phyloP scores from a whole-genome alignment of 2,797 vertebrate species.

The Hylomyscus alleni region DNA sequence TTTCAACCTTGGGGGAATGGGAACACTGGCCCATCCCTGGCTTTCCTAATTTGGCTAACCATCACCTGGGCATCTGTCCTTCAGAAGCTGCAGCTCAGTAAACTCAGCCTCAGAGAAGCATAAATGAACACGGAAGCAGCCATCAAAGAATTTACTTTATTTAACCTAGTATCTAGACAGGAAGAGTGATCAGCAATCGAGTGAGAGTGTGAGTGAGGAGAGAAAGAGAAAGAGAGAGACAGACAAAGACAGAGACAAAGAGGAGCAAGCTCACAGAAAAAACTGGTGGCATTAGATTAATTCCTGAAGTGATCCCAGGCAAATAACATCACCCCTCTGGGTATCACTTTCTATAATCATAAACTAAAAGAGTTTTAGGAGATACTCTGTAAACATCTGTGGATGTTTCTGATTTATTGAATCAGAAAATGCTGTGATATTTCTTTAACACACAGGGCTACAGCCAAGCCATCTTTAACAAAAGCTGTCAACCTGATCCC shows the following conservation, averaged over 20 bases:
- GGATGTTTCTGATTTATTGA: background rate
- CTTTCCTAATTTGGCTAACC: constrained; percentile 14
- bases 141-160: background rate
- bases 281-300: background rate
- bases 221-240: too few relatives aligned
- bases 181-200: too few relatives aligned
- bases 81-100: background rate
- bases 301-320: background rate
- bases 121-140: background rate
- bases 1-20: background rate
- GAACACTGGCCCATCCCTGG: background rate
- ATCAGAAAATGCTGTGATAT: constrained; percentile 49
- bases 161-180: background rate
- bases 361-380: background rate
- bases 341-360: background rate
- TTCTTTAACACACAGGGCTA: constrained; percentile 26
- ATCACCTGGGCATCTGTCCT: background rate
- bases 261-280: background rate
- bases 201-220: too few relatives aligned
- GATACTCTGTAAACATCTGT: background rate
- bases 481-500: constrained; percentile 44
- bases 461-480: constrained; percentile 32
- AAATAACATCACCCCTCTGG: constrained; percentile 35
- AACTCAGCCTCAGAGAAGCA: constrained; percentile 4
- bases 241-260: too few relatives aligned